Conservation (phyloP, 2,797 vertebrate genomes). For the Hylomyscus alleni region DNA sequence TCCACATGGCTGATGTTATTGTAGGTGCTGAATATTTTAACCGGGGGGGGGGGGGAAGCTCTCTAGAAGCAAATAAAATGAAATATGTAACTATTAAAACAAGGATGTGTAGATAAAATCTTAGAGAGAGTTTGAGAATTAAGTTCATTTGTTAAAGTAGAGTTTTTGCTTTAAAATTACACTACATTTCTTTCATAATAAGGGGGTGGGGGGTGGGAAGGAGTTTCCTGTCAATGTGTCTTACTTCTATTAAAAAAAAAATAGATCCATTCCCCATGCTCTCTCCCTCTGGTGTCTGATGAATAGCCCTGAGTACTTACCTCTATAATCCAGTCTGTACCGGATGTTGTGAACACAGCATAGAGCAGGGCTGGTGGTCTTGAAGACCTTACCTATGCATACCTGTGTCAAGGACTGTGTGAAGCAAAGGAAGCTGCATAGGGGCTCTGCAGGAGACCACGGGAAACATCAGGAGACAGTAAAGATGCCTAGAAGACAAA, state of each 20-base stretch:
- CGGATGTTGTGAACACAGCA: neutral
- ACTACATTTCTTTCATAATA: constrained; percentile 33
- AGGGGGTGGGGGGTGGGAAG: too few species aligned
- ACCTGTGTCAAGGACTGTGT: neutral
- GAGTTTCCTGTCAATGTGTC: neutral
- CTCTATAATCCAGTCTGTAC: neutral
- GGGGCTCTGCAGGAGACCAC: neutral
- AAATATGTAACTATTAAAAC: neutral
- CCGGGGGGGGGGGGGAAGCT: neutral
- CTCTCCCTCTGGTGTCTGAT: neutral
- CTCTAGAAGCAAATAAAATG: neutral
- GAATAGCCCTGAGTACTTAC: neutral
- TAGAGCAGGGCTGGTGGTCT: neutral
- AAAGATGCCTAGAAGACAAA: neutral
- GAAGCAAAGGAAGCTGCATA: neutral
- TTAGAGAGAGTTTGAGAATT: neutral
- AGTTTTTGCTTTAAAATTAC: neutral
- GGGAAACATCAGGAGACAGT: neutral
- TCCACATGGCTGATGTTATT: neutral
- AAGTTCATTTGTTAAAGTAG: neutral
- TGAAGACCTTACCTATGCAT: neutral
- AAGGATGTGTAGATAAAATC: neutral
- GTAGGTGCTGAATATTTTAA: neutral
- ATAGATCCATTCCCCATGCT: neutral
- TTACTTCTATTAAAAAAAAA: constrained; percentile 24